Base-by-base conservation (phyloP, 2,888 invertebrate genomes). In the Lepetodrilus schrolli region DNA sequence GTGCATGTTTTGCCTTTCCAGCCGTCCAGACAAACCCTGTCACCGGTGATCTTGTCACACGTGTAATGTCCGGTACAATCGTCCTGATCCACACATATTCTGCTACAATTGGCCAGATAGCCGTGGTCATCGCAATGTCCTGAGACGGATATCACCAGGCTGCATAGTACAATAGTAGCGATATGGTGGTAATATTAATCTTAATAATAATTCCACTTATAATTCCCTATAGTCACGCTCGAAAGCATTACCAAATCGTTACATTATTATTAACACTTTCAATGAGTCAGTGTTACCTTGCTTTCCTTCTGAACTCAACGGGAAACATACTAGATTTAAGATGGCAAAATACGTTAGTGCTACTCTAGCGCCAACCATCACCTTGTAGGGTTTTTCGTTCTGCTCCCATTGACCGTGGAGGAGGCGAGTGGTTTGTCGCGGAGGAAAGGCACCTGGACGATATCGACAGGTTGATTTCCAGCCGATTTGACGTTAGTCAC, bases 21-120 rank as follows among this genome's bases (percentile, higher is more conserved):
- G 5, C 74, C 74, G 7, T 8, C 2, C 4, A 17, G 0, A 48
- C 74, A 74, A 3, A 70, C 21, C 10, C 21, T 38, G 4, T 66
- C 66, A 2, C 74, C 74, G 4, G 48, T 43, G n/a, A 48, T 49
- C 37, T 13, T n/a, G 49, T 70, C 48, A 26, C 74, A 74, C 1
- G 26, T 26, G 51, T 74, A 74, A 30, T 70, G 70, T 17, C 74
- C 74, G 0, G 10, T 37, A 37, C 74, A 74, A n/a, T 70, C 58
- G 38, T 65, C n/a, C 17, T 26, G 21, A 2, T 43, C 4, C 8
- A 70, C 48, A 49, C 74, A 74, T 21, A 48, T 20, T 36, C 51
- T 49, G 8, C 70, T 49, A 21, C 74, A 74, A 65, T 70, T 38
- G 20, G 10, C 48, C 30, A 34, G 51, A 17, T 74, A 74, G 50